These are phyloP conservation scores for Drosophila acutilabella DNA, from an alignment of 2,888 invertebrate species.

Conservation along the genomic window DNA sequence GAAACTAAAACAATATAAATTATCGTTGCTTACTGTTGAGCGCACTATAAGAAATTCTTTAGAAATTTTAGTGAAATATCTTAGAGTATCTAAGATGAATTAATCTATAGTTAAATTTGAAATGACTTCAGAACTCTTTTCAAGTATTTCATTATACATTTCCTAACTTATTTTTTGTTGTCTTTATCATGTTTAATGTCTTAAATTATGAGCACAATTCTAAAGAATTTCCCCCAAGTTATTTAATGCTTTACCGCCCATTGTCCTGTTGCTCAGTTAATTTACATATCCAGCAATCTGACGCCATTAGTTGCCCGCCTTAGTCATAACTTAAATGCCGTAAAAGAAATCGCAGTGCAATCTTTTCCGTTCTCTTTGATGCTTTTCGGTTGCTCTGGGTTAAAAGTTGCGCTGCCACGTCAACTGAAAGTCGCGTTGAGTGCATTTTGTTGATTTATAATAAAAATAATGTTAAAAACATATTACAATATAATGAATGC, in stretches of 20 bases:
- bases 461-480: constrained; percentile 76
- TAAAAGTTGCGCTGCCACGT: constrained; percentile 55
- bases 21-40: not conserved
- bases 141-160: no score
- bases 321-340: constrained; percentile 56
- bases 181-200: no score
- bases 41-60: no score
- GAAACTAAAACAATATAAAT: no score
- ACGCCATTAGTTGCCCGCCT: constrained; percentile 28
- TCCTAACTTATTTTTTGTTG: no score
- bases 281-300: constrained; percentile 15
- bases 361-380: constrained; percentile 26
- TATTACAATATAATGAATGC: constrained; percentile 74
- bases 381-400: constrained; percentile 22
- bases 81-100: no score
- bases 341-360: constrained; percentile 50
- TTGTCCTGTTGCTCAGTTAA: constrained; percentile 1
- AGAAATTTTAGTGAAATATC: no score
- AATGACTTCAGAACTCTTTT: no score
- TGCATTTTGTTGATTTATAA: constrained; percentile 76
- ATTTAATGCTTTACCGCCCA: not conserved
- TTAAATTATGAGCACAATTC: no score
- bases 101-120: no score
- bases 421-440: constrained; percentile 63
- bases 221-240: not conserved